Evolutionary conservation across 1,140 invertebrate genomes (phyloP), one percentile per base, ranked within the genome.

Genomic region (Pseudoatta argentina): DNA sequence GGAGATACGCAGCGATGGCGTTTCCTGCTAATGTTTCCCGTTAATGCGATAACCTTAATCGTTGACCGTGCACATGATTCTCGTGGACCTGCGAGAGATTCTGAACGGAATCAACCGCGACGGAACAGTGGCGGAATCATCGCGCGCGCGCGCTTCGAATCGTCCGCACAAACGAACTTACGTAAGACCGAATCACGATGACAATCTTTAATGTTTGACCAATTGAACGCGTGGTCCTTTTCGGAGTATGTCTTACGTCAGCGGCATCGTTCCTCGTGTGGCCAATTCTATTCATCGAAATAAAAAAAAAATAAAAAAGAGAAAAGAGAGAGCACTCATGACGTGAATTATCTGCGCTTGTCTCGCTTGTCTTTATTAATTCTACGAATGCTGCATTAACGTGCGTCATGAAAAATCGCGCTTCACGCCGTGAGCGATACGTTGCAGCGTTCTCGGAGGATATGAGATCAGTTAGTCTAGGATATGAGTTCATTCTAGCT

Each of bases 1-100:
- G 72, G 64, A 88, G 90, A 91, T 91, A 91, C 85, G 89, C 51
- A 72, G 24, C 79, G 75, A 69, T 61, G 78, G 55, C 77, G 85
- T 91, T 91, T 91, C 90, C 90, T 91, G 90, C 39, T 88, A 53
- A 88, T 39, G 91, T 86, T 89, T 91, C 90, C 87, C 91, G 90
- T 91, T 90, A 91, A 91, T 66, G 72, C 83, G 91, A 91, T 91
- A 89, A 88, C 91, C 90, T 91, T 89, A 91, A 91, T 88, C 90
- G 89, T 21, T 82, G 76, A 75, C 75, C 86, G 34, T 85, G 67
- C 77, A 51, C 82, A 75, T 86, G 87, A 83, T 88, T 79, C 87
- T 59, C 64, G 48, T 61, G 73, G 53, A 69, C 21, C 88, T 75
- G 51, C 55, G 30, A 51, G 48, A 14, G 59, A 24, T 34, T 6